Evolutionary conservation across 2,888 invertebrate genomes (phyloP), one percentile per base, ranked within the genome.

Genomic region (Hedychridium roseum): DNA sequence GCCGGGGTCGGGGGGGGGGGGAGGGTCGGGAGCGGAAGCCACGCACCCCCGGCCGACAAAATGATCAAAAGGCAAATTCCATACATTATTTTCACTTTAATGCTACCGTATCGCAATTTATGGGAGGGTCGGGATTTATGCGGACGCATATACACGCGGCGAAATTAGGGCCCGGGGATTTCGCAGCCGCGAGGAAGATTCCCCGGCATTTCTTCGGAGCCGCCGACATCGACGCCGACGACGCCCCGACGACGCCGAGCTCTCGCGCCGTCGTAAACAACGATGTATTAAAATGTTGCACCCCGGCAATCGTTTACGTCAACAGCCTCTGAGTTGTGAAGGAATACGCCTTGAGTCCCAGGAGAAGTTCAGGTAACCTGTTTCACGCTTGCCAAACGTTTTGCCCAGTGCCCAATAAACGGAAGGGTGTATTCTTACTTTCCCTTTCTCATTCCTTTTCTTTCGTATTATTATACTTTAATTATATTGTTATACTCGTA

Each of bases 1-100:
- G 46, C 48, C 51, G 36, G 39, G 38, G 41, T 28, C 23, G 44
- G 37, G 39, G 43, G 36, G 26, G 41, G 15, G 26, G 30, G 46
- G 15, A 31, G 42, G 30, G 52, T 41, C 43, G 47, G 57, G 63
- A 64, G 71, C 72, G 66, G 73, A 73, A 73, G 74, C 74, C 61
- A 67, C 66, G 68, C 57, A 74, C 75, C 75, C 70, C 69, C 71
- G 75, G 75, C 76, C 72, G 63, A 70, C 72, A 76, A 75, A 74
- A 75, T 74, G 73, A 75, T 75, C 76, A 74, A 74, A 75, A 74
- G 70, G 73, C 72, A 76, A 76, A 75, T 75, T 76, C 75, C 75
- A 74, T 75, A 74, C 73, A 76, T 75, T 75, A 75, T 74, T 75
- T 75, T 75, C 76, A 75, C 76, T 76, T 75, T 74, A 75, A 75